These are phyloP conservation scores for Dryoscopus gambensis DNA, from an alignment of 2,113 vertebrate species.

Conservation along the genomic window DNA sequence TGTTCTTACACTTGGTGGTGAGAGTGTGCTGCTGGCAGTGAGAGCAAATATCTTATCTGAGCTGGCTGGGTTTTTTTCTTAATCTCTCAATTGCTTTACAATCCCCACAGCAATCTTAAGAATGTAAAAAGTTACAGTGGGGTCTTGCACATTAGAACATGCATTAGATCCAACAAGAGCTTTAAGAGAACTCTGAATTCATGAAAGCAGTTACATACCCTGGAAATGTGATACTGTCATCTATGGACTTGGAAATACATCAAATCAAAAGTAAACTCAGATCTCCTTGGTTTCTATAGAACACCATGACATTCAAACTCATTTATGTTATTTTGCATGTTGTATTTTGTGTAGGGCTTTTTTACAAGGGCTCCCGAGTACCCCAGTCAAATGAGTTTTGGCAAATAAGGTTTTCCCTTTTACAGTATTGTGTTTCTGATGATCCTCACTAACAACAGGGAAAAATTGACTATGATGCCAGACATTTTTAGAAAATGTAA, in stretches of 20 bases:
- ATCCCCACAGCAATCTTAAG: not conserved
- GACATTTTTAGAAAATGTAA: not conserved
- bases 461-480: not conserved
- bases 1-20: not conserved
- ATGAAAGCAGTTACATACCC: not conserved
- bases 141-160: not conserved
- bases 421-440: not conserved
- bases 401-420: not conserved
- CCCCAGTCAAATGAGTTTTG: not conserved
- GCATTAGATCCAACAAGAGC: not conserved
- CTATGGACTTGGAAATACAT: not conserved
- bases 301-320: not conserved
- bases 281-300: not conserved
- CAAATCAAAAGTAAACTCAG: not conserved
- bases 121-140: not conserved
- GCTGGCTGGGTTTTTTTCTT: not conserved
- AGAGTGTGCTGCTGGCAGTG: not conserved
- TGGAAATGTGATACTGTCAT: not conserved
- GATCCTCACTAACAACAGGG: not conserved
- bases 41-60: not conserved
- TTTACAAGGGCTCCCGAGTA: not conserved
- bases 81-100: not conserved
- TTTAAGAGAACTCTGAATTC: not conserved
- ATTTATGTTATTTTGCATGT: not conserved
- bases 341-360: not conserved